Base-by-base conservation (phyloP, 2,113 vertebrate genomes). In the Lasiurus borealis region DNA sequence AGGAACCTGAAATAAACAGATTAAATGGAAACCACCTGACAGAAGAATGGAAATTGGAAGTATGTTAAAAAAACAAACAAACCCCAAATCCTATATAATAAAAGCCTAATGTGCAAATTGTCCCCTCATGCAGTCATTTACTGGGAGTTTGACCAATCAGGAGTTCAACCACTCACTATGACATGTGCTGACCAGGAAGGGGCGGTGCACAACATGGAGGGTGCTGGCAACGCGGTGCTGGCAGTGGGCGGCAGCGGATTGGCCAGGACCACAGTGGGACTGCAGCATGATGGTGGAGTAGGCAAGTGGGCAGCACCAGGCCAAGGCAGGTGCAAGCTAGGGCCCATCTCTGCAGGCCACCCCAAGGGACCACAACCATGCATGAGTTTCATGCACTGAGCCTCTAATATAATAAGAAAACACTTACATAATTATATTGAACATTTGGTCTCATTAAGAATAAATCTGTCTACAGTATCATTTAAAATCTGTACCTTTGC, bases 1-100 rank as follows among this genome's bases (percentile, higher is more conserved):
- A 88, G 48, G 69, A 80, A 96, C 92, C 34, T 48, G 88, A 54
- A 85, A 31, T 40, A 69, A 93, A 82, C 34, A 77, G 36, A 78
- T 25, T 68, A 94, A 94, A 84, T 91, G 25, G 40, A 92, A 93
- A 68, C 16, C 71, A 85, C 77, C 46, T 90, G 85, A 87, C 12
- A 82, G 27, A 96, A 59, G 21, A 86, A 83, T 15, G 8, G 29
- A 93, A 87, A 78, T 85, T 85, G 64, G 13, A 94, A 90, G 57
- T 57, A 52, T 14, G 29, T 44, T 94, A 2, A 44, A 36, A 14
- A 14, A 14, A 52, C 50, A 62, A 10, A 15, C 6, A 87, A 76
- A 95, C 21, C 54, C 8, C 3, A 59, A 27, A 62, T 27, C 23
- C 59, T 91, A 48, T 84, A 71, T 13, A 80, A 54, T 87, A 89